phyloP scores from a whole-genome alignment of 2,797 vertebrate genomes.

The Hippocampus kuda region DNA sequence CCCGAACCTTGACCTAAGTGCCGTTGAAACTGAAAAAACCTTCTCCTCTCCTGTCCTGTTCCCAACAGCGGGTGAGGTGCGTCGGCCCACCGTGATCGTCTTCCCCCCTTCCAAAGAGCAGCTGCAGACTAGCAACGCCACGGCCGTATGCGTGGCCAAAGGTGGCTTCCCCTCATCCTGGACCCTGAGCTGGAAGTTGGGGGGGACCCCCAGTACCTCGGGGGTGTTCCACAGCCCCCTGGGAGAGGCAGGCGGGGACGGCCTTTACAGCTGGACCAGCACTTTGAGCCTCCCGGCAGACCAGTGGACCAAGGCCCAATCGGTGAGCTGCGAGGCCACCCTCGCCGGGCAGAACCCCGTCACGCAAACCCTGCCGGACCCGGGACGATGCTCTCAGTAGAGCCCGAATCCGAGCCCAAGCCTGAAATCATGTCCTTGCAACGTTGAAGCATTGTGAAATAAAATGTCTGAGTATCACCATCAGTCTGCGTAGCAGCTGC shows the following conservation, averaged over 20 bases:
- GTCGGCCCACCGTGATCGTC: conserved; percentile 4
- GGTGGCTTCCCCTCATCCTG: neutral
- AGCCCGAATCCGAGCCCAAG: neutral
- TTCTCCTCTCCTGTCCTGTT: too few relatives aligned
- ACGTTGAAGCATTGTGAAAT: neutral
- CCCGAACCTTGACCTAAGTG: neutral
- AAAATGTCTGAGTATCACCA: neutral
- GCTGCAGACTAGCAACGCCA: neutral
- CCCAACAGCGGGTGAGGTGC: neutral
- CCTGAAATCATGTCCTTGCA: neutral
- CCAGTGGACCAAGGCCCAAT: neutral
- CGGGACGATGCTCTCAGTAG: neutral
- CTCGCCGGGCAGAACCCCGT: neutral
- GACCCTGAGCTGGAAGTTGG: conserved; percentile 6
- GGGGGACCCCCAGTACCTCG: neutral
- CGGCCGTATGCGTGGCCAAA: conserved; percentile 3
- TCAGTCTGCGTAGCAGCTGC: neutral
- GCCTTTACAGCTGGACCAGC: conserved; percentile 8
- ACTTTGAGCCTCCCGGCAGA: neutral
- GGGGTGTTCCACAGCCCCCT: neutral
- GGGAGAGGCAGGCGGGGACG: neutral
- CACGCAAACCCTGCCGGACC: neutral
- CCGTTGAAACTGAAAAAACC: neutral
- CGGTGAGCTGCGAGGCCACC: conserved; percentile 6
- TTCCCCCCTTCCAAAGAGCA: conserved; percentile 6